Evolutionary conservation across 2,888 invertebrate genomes (phyloP).

Genomic region (Linnaemya vulpina): DNA sequence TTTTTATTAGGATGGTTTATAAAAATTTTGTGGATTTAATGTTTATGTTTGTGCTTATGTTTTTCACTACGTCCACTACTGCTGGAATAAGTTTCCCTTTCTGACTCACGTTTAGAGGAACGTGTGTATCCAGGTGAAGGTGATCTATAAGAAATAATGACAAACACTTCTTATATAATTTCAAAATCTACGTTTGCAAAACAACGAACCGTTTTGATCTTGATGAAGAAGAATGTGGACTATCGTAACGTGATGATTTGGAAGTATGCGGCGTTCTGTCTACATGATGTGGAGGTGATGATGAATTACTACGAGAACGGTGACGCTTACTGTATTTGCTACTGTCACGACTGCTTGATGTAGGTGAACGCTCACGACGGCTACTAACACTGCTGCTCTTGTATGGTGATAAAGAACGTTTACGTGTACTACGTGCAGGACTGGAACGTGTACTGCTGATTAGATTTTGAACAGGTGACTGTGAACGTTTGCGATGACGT

Average conservation of each 20-base stretch:
- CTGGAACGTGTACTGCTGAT: constrained; percentile 76
- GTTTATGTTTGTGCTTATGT: constrained; percentile 84
- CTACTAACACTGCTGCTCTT: constrained; percentile 67
- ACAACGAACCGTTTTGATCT: constrained; percentile 74
- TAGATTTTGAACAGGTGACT: constrained; percentile 76
- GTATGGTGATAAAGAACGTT: constrained; percentile 78
- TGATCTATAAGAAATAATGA: constrained; percentile 68
- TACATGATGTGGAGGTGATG: constrained; percentile 78
- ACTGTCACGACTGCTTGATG: constrained; percentile 72
- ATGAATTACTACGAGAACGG: constrained; percentile 78
- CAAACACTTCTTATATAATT: neutral
- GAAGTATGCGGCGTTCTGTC: constrained; percentile 74
- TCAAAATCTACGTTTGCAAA: neutral
- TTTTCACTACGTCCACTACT: constrained; percentile 81
- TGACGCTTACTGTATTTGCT: constrained; percentile 76
- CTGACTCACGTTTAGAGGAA: constrained; percentile 74
- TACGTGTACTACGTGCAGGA: constrained; percentile 80
- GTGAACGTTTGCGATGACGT: constrained; percentile 76
- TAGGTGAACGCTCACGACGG: constrained; percentile 73
- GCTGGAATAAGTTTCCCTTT: constrained; percentile 80
- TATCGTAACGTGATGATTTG: constrained; percentile 77
- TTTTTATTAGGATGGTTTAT: neutral
- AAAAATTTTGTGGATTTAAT: constrained; percentile 74
- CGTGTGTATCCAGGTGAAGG: constrained; percentile 75
- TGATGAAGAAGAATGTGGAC: constrained; percentile 74